These are phyloP conservation scores for Drosophila acutilabella DNA, from an alignment of 2,888 invertebrate species.

Conservation along the genomic window DNA sequence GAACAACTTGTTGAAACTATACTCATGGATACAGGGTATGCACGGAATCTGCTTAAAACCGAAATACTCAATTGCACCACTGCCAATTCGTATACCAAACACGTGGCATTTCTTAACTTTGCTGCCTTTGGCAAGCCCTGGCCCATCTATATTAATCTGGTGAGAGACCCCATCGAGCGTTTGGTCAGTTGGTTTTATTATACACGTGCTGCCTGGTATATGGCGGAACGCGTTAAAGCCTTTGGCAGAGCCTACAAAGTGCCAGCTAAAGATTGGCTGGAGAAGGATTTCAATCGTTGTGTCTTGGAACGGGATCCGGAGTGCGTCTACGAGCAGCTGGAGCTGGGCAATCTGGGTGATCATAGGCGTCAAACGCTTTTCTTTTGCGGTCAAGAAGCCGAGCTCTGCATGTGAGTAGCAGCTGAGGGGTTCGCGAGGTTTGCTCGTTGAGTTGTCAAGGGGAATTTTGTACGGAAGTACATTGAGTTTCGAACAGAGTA, in stretches of 20 bases:
- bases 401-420: constrained; percentile 89
- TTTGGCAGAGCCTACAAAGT: constrained; percentile 67
- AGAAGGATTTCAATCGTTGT: constrained; percentile 94
- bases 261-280: constrained; percentile 88
- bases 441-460: constrained; percentile 29
- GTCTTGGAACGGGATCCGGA: constrained; percentile 92
- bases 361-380: constrained; percentile 93
- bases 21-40: constrained; percentile 89
- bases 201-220: constrained; percentile 95
- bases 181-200: constrained; percentile 97
- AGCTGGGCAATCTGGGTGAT: constrained; percentile 91
- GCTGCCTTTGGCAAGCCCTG: constrained; percentile 90
- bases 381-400: constrained; percentile 91
- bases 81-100: constrained; percentile 90
- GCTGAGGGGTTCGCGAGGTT: constrained; percentile 83
- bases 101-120: constrained; percentile 95
- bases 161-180: constrained; percentile 94
- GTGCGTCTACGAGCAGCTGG: constrained; percentile 91
- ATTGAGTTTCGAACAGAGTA: no score
- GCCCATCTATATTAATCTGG: constrained; percentile 95
- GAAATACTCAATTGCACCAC: constrained; percentile 90
- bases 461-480: background rate
- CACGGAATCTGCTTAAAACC: constrained; percentile 89
- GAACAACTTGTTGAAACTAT: constrained; percentile 87
- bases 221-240: constrained; percentile 88